phyloP scores from a whole-genome alignment of 2,888 invertebrate species.

The Pristionchus japonicus region DNA sequence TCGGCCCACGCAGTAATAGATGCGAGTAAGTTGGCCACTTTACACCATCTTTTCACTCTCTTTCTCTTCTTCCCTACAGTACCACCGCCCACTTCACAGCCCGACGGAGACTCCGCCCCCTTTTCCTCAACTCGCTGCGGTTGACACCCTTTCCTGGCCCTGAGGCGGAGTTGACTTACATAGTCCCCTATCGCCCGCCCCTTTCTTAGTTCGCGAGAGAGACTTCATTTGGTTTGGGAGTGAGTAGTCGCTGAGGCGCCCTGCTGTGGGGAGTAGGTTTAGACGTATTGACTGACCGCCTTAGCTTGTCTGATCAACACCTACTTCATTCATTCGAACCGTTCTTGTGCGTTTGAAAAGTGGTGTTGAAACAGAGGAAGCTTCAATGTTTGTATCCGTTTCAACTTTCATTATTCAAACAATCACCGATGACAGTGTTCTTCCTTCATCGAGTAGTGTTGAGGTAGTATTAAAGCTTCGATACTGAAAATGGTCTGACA shows the following conservation, averaged over 20 bases:
- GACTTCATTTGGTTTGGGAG: constrained; percentile 1
- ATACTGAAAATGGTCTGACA: too few species aligned
- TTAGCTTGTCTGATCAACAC: too few species aligned
- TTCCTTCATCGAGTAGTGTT: too few species aligned
- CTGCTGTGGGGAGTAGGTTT: neutral
- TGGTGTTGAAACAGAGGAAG: too few species aligned
- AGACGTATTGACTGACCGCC: neutral
- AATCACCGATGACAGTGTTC: neutral
- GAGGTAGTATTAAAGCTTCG: too few species aligned
- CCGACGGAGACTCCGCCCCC: neutral
- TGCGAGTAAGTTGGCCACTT: neutral
- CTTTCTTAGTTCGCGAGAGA: neutral
- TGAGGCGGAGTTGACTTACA: neutral
- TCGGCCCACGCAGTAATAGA: neutral
- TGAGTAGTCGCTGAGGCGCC: neutral
- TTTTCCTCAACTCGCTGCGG: neutral
- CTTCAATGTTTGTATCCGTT: too few species aligned
- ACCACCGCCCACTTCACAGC: neutral
- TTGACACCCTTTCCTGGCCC: neutral
- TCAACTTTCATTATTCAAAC: neutral
- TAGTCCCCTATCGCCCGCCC: neutral
- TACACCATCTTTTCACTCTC: neutral
- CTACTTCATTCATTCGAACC: neutral
- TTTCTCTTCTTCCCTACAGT: neutral
- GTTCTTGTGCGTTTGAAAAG: too few species aligned